Percentiles rank a stretch among this genome's conserved stretches.
phyloP scores from a whole-genome alignment of 1,140 invertebrate genomes.

The Augochlora pura region DNA sequence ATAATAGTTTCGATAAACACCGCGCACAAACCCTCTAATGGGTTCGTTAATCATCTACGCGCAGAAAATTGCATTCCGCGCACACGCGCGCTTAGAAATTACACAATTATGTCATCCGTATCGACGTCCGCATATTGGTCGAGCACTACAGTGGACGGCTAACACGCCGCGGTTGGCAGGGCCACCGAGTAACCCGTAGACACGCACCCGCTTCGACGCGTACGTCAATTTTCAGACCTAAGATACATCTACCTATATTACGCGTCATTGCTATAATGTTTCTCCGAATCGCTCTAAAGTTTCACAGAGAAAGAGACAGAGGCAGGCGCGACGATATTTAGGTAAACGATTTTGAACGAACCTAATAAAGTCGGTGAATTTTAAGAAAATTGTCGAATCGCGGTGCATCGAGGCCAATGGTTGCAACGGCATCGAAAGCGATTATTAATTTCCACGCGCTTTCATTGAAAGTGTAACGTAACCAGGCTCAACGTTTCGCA shows the following conservation, averaged over 20 bases:
- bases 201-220: neutral
- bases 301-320: too few relatives aligned
- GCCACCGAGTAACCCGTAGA: constrained; percentile 24
- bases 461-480: neutral
- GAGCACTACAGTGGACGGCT: constrained; percentile 20
- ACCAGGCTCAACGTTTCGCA: neutral
- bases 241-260: too few relatives aligned
- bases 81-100: neutral
- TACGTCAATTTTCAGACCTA: constrained; percentile 3
- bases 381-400: constrained; percentile 9
- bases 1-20: neutral
- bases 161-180: constrained; percentile 34
- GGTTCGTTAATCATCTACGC: constrained; percentile 3
- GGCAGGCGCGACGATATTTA: neutral
- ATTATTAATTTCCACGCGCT: neutral
- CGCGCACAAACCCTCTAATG: neutral
- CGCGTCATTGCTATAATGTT: too few relatives aligned
- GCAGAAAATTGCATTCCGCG: neutral
- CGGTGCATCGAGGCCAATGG: neutral
- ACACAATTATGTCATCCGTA: neutral
- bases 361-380: constrained; percentile 1
- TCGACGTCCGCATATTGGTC: constrained; percentile 30
- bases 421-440: constrained; percentile 4
- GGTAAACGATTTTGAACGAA: neutral
- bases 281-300: neutral